Conservation (phyloP, 2,113 vertebrate species). For the Phrynosoma blainvillii region DNA sequence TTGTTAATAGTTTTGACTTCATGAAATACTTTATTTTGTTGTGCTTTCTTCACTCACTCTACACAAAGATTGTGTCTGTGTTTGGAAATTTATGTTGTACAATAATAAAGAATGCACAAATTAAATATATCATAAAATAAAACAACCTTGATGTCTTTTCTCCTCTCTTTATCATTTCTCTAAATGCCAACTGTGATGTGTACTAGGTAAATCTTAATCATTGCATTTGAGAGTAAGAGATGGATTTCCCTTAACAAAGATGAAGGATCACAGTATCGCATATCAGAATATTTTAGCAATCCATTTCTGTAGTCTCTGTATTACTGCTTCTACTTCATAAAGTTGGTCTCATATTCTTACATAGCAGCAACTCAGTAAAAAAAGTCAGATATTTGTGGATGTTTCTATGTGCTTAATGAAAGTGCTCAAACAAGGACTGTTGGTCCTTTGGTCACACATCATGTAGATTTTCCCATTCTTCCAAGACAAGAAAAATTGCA, state of each 20-base stretch:
- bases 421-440: too few relatives aligned
- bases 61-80: slow-evolving; percentile 53
- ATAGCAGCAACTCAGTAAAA: neutral
- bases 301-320: neutral
- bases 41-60: slow-evolving; percentile 58
- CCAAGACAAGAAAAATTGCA: neutral
- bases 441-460: neutral
- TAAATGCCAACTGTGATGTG: neutral
- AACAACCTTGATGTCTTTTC: slow-evolving; percentile 16
- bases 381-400: neutral
- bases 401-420: neutral
- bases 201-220: neutral
- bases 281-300: neutral
- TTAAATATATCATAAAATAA: slow-evolving; percentile 41
- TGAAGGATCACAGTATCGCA: neutral
- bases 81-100: slow-evolving; percentile 62
- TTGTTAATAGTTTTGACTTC: slow-evolving; percentile 62
- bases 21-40: slow-evolving; percentile 67
- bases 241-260: neutral
- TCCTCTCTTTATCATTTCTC: neutral
- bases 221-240: neutral
- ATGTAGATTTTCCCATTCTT: neutral
- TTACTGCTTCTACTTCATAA: neutral
- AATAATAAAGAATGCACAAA: slow-evolving; percentile 61
- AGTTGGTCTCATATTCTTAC: neutral